Conservation (phyloP, 2,797 vertebrate species). For the Hoplostethus mediterraneus region DNA sequence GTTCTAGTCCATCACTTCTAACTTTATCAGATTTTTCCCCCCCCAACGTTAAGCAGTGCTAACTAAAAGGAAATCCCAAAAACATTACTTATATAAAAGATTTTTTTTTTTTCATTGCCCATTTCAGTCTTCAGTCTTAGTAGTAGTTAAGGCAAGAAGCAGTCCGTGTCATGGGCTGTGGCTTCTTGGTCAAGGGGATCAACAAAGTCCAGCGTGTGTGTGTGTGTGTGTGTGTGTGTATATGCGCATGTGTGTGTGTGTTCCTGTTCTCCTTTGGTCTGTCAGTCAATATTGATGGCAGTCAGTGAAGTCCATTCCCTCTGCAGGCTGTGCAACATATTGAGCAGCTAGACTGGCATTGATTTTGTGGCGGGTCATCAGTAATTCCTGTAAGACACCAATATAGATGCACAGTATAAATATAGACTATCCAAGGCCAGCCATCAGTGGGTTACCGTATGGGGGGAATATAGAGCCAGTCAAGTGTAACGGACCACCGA, state of each 20-base stretch:
- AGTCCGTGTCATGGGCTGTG: constrained; percentile 57
- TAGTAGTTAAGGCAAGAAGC: constrained; percentile 73
- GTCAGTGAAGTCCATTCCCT: constrained; percentile 39
- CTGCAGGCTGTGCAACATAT: constrained; percentile 46
- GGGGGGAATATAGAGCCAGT: constrained; percentile 42
- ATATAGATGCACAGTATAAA: constrained; percentile 44
- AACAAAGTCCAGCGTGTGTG: constrained; percentile 48
- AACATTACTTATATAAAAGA: constrained; percentile 46
- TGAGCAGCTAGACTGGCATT: constrained; percentile 42
- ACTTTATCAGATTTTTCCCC: constrained; percentile 11
- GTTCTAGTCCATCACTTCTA: constrained; percentile 17
- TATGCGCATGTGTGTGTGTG: constrained; percentile 9
- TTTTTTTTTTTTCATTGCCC: constrained; percentile 33
- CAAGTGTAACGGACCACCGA: constrained; percentile 38
- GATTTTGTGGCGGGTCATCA: constrained; percentile 36
- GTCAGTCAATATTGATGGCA: constrained; percentile 23
- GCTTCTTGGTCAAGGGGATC: constrained; percentile 29
- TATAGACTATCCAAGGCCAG: constrained; percentile 53
- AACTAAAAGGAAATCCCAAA: constrained; percentile 40
- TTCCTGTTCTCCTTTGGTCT: constrained; percentile 46
- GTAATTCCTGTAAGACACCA: constrained; percentile 44
- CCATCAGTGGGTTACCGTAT: constrained; percentile 33
- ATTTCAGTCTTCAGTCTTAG: constrained; percentile 52
- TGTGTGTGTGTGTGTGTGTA: constrained; percentile 1
- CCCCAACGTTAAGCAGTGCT: constrained; percentile 40